phyloP scores from a whole-genome alignment of 2,888 invertebrate genomes.

The Lasioglossum calceatum region DNA sequence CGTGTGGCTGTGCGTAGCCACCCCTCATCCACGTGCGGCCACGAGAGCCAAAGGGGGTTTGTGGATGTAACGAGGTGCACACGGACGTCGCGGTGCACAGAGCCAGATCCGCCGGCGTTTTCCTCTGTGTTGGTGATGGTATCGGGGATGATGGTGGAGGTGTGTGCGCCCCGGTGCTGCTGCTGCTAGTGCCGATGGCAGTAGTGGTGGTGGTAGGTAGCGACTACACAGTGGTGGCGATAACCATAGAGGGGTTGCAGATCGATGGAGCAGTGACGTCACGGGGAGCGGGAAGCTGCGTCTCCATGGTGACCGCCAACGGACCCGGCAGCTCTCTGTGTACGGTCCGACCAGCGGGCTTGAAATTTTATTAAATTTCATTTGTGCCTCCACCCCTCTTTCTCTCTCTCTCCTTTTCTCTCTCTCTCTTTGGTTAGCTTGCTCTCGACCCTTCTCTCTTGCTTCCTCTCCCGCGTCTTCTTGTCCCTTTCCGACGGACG shows the following conservation, averaged over 20 bases:
- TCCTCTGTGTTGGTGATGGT: constrained; percentile 53
- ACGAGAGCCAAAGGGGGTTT: constrained; percentile 16
- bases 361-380: constrained; percentile 83
- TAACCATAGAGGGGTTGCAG: constrained; percentile 77
- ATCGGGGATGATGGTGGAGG: not conserved
- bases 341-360: constrained; percentile 74
- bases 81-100: constrained; percentile 10
- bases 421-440: not conserved
- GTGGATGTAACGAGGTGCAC: constrained; percentile 33
- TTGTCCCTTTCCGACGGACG: constrained; percentile 8
- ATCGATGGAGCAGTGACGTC: constrained; percentile 84
- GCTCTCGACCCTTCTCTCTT: not conserved
- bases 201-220: constrained; percentile 58
- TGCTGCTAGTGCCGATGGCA: constrained; percentile 36
- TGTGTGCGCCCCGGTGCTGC: not conserved
- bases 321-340: constrained; percentile 80
- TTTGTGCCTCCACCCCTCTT: constrained; percentile 50
- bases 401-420: constrained; percentile 12
- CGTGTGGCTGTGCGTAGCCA: constrained; percentile 22
- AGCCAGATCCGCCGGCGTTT: constrained; percentile 43
- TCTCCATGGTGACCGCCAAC: constrained; percentile 84
- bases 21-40: constrained; percentile 37
- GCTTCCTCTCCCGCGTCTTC: not conserved
- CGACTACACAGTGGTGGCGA: constrained; percentile 70
- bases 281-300: constrained; percentile 83